Percentiles rank a stretch among this genome's conserved stretches.
Evolutionary conservation across 2,113 vertebrate species (phyloP).

Genomic region (Isurus oxyrinchus): DNA sequence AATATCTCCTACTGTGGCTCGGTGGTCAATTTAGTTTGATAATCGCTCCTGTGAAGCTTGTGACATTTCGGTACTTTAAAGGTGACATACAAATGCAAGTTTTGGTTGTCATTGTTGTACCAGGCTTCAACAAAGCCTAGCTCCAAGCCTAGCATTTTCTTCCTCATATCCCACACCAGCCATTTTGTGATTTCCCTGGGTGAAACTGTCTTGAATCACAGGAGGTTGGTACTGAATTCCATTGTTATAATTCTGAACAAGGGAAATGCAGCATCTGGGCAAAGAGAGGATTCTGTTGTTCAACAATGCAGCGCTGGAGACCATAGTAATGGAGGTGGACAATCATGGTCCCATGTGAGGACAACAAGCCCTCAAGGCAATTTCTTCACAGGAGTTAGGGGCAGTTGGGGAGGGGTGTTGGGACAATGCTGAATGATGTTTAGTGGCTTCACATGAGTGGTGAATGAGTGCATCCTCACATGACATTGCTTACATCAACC

Average conservation of each 20-base stretch:
- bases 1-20: too few relatives aligned
- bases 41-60: too few relatives aligned
- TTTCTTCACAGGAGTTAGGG: not conserved
- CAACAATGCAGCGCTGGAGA: not conserved
- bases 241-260: not conserved
- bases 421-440: not conserved
- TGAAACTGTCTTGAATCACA: not conserved
- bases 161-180: not conserved
- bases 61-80: not conserved
- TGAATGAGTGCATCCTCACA: not conserved
- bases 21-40: too few relatives aligned
- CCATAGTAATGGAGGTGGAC: not conserved
- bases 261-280: not conserved
- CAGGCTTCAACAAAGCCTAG: not conserved
- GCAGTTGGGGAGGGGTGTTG: not conserved
- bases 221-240: not conserved
- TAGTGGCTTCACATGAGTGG: not conserved
- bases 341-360: not conserved
- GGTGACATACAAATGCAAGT: not conserved
- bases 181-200: not conserved
- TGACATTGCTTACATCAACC: too few relatives aligned
- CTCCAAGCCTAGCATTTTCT: not conserved
- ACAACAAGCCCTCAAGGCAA: not conserved
- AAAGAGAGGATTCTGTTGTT: not conserved
- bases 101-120: not conserved